Conservation (phyloP, 92 coral and sea anemone species). For the Palythoa grandiflora region DNA sequence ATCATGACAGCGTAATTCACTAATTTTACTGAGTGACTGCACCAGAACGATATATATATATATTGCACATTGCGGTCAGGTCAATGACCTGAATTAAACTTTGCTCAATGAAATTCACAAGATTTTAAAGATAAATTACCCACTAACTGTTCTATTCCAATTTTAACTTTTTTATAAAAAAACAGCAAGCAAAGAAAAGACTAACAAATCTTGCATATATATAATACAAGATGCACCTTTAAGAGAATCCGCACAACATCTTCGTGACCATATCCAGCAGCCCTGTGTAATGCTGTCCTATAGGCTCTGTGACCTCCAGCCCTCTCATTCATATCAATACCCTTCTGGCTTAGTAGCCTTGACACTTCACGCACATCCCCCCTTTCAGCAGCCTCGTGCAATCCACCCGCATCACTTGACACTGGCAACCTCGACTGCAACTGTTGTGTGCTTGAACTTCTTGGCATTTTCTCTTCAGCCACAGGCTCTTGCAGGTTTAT, state of each 20-base stretch:
- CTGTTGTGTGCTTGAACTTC: not conserved
- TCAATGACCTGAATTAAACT: no score
- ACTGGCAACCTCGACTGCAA: constrained; percentile 22
- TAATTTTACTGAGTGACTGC: no score
- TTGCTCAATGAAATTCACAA: no score
- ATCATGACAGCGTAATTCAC: no score
- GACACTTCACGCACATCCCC: constrained; percentile 74
- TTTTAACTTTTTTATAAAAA: no score
- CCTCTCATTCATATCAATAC: constrained; percentile 75
- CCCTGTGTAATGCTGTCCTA: constrained; percentile 94
- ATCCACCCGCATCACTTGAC: constrained; percentile 26
- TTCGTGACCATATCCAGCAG: constrained; percentile 92
- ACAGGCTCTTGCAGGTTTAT: not conserved
- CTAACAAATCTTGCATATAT: not conserved
- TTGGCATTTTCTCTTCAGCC: not conserved
- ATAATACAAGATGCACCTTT: constrained; percentile 60
- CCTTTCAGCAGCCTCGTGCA: constrained; percentile 91
- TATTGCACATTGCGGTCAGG: no score
- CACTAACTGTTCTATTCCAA: no score
- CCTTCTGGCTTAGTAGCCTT: constrained; percentile 63
- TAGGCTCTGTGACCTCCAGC: constrained; percentile 90
- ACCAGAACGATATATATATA: no score
- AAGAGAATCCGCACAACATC: constrained; percentile 75
- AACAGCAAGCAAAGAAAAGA: not conserved
- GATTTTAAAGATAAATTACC: no score